These are phyloP conservation scores for Tympanuchus pallidicinctus DNA, from an alignment of 2,113 vertebrate species.

Conservation along the genomic window DNA sequence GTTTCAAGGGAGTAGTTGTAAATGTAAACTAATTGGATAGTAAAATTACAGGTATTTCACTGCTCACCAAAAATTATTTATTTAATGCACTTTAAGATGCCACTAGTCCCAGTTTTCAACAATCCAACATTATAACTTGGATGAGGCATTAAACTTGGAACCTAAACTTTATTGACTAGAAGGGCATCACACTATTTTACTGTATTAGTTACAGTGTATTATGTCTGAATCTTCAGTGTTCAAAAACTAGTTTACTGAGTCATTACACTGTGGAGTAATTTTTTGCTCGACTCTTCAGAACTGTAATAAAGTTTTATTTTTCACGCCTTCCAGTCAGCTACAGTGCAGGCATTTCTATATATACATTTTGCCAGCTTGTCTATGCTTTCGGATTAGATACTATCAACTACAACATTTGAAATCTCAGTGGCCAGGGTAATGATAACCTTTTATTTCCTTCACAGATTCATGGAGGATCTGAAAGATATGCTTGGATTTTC, in stretches of 20 bases:
- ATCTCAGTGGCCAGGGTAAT: neutral
- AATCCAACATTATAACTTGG: neutral
- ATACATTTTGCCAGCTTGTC: neutral
- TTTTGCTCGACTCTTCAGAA: neutral
- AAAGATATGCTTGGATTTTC: slow-evolving; percentile 96
- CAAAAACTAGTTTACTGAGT: neutral
- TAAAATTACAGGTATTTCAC: neutral
- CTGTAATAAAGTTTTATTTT: neutral
- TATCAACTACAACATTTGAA: neutral
- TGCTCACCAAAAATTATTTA: neutral
- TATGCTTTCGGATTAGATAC: neutral
- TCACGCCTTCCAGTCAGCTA: neutral
- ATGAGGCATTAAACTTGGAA: neutral
- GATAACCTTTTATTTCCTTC: slow-evolving; percentile 15
- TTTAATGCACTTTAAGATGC: neutral
- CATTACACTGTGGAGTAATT: neutral
- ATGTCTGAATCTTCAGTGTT: neutral
- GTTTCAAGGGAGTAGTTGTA: neutral
- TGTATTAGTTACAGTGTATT: neutral
- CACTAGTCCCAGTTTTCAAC: neutral
- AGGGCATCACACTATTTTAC: neutral
- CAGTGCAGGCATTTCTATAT: neutral
- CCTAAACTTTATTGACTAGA: neutral
- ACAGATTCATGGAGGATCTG: slow-evolving; percentile 95
- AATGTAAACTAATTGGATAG: neutral